Evolutionary conservation across 2,113 vertebrate species (phyloP), one percentile per base, ranked within the genome.

Genomic region (Triplophysa dalaica): DNA sequence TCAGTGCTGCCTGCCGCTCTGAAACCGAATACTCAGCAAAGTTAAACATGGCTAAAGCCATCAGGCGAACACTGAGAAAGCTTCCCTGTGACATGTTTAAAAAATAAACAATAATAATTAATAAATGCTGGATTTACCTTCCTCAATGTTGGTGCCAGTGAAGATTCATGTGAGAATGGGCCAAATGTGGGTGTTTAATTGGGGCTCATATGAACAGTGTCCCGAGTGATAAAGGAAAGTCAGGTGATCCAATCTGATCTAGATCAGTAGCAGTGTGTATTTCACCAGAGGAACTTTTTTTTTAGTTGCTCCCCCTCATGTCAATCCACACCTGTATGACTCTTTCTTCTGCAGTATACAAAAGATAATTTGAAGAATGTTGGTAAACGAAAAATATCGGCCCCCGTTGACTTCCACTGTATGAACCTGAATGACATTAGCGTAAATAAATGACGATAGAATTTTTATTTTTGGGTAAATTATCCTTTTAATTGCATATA

Each of bases 101-200:
- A 61, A 41, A 77, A 56, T 45, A 70, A 75, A 69, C 75, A 56
- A 43, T n/a, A 26, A 21, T 13, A 33, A 52, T 24, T 73, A 60
- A 66, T 74, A 45, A 73, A 80, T 58, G 13, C 58, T 19, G 77
- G 60, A 79, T 63, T 72, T 63, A 62, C 54, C 13, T n/a, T 50
- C 11, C 21, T 48, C 45, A 22, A 48, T 14, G 63, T 38, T 70
- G 65, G 65, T 17, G 1, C 0, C 22, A 19, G 17, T 22, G 65
- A 16, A 41, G 24, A 11, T 43, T 52, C 13, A 4, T 41, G 10
- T 22, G 29, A 22, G 50, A 65, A 2, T 1, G 7, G 22, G 52
- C 11, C 45, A 12, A 29, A 33, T 0, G 54, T 14, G 1, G 19
- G 19, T 45, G 43, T 45, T 45, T 45, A 45, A 45, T 45, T 45